Evolutionary conservation across 2,888 invertebrate species (phyloP).

Genomic region (Leucozona laternaria): DNA sequence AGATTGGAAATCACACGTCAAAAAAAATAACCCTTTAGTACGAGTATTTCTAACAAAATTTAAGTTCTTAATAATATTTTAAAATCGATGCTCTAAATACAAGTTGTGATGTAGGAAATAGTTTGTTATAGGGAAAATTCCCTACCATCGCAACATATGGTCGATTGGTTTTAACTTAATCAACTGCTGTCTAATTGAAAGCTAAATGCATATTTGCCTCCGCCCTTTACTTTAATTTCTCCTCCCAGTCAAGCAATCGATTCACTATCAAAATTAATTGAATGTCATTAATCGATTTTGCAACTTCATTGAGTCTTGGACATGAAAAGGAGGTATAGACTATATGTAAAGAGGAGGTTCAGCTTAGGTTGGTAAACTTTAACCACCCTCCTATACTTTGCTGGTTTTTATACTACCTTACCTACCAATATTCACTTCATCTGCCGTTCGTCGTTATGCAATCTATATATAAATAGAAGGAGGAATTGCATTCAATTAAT

Average conservation of each 20-base stretch:
- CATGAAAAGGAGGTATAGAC: constrained; percentile 5
- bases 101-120: not conserved
- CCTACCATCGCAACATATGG: not conserved
- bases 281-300: constrained; percentile 70
- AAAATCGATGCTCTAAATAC: not conserved
- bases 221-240: constrained; percentile 8
- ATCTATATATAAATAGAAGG: constrained; percentile 13
- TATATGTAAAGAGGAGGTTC: too few species aligned
- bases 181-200: constrained; percentile 17
- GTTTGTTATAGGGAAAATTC: not conserved
- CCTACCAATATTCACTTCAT: not conserved
- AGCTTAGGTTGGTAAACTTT: not conserved
- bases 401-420: too few species aligned
- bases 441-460: constrained; percentile 21
- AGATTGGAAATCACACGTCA: too few species aligned
- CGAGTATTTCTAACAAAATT: not conserved
- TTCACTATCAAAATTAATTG: constrained; percentile 61
- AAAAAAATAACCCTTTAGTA: too few species aligned
- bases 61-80: not conserved
- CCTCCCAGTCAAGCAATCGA: constrained; percentile 50
- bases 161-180: constrained; percentile 30
- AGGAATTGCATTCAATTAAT: constrained; percentile 68
- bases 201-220: constrained; percentile 16
- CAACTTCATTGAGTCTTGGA: constrained; percentile 63
- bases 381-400: not conserved